Conservation (phyloP, 2,888 invertebrate species). For the Drosophila subsilvestris region DNA sequence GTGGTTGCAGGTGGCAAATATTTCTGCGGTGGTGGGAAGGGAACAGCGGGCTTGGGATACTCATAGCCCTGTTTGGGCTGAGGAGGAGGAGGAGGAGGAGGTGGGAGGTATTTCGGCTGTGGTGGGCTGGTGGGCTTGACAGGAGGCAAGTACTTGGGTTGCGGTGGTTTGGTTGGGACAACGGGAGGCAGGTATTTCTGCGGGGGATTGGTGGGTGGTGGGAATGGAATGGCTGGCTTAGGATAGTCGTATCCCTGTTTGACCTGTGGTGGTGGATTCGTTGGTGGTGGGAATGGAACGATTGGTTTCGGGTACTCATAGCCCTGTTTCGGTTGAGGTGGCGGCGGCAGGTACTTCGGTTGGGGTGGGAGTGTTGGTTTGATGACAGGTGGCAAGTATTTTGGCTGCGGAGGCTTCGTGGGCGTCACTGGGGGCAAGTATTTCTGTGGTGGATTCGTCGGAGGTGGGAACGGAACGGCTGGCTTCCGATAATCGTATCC, state of each 20-base stretch:
- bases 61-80: conserved; percentile 26
- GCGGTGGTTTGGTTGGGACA: neutral
- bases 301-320: conserved; percentile 53
- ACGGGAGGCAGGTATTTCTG: conserved; percentile 42
- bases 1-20: conserved; percentile 46
- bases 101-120: conserved; percentile 49
- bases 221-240: conserved; percentile 57
- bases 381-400: conserved; percentile 55
- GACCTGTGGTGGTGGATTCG: conserved; percentile 37
- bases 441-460: conserved; percentile 45
- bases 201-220: conserved; percentile 43
- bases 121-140: conserved; percentile 16
- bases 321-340: conserved; percentile 33
- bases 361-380: conserved; percentile 43
- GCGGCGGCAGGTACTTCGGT: conserved; percentile 50
- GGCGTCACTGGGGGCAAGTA: conserved; percentile 41
- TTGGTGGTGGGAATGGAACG: conserved; percentile 44
- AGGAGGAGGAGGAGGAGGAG: conserved; percentile 29
- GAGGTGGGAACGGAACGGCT: conserved; percentile 56
- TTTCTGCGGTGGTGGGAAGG: conserved; percentile 46
- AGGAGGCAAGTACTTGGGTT: conserved; percentile 19
- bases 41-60: conserved; percentile 46
- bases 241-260: conserved; percentile 66
- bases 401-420: conserved; percentile 37
- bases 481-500: conserved; percentile 69